phyloP scores from a whole-genome alignment of 2,888 invertebrate species.

The Lordiphosa fenestrarum region DNA sequence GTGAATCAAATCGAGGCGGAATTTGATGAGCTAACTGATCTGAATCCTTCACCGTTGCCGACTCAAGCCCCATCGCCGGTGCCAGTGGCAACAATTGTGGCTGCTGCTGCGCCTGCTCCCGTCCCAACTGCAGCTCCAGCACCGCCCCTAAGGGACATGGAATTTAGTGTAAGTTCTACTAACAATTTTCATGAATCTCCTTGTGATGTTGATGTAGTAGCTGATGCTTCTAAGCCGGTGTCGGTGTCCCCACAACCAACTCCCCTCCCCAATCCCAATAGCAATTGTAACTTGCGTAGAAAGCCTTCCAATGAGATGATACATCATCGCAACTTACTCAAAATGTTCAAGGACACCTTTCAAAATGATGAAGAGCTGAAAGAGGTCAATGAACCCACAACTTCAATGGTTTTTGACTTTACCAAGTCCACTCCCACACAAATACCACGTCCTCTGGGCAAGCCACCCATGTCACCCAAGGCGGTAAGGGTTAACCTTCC shows the following conservation, averaged over 20 bases:
- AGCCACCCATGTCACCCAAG: constrained; percentile 68
- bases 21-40: constrained; percentile 67
- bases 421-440: constrained; percentile 46
- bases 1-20: constrained; percentile 77
- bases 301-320: constrained; percentile 78
- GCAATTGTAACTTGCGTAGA: constrained; percentile 65
- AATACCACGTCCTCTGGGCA: constrained; percentile 70
- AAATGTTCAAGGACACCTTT: constrained; percentile 78
- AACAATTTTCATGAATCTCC: constrained; percentile 67
- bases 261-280: constrained; percentile 12
- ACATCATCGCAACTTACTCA: constrained; percentile 76
- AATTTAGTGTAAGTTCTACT: constrained; percentile 79
- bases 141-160: constrained; percentile 68
- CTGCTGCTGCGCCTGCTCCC: constrained; percentile 14
- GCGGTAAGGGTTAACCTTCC: constrained; percentile 25
- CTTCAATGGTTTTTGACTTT: constrained; percentile 56
- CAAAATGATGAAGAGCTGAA: constrained; percentile 71
- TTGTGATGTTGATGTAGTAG: constrained; percentile 57
- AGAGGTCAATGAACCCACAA: constrained; percentile 46
- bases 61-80: constrained; percentile 13
- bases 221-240: constrained; percentile 54
- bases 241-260: constrained; percentile 21
- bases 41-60: constrained; percentile 57
- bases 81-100: constrained; percentile 9
- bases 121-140: constrained; percentile 22